Base-by-base conservation (phyloP, 2,113 vertebrate species). In the Centropristis striata region DNA sequence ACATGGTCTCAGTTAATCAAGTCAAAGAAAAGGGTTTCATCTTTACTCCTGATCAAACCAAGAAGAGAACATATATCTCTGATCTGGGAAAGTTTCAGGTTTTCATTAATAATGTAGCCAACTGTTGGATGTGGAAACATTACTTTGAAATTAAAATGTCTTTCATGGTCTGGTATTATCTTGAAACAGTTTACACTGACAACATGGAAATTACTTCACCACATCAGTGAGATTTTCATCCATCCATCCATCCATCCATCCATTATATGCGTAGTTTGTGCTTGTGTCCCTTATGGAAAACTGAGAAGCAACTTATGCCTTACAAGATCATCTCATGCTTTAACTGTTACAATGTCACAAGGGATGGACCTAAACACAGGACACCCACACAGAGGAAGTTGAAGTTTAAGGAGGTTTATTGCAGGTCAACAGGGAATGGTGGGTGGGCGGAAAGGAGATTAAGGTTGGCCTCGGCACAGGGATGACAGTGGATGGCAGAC, bases 11-110 rank as follows among this genome's bases (percentile, higher is more conserved):
- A 27, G 16, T 37, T 58, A 13, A 37, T 58, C 54, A 50, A 47
- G 16, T 78, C 47, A 37, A 46, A 46, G 7, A 20, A 32, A 49
- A 46, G 12, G 2, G 14, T 47, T 83, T 63, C 20, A 37, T 59
- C 58, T 53, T n/a, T 4, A 23, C 27, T 37, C 49, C 39, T 20
- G 11, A 10, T 60, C 15, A 47, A 51, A 27, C 21, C 21, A 39
- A 27, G n/a, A 60, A 41, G 5, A n/a, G 11, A n/a, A 39, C 14
- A 73, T 50, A 5, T 18, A 1, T 14, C 1, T 42, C 2, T 57
- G 15, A 6, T 51, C 18, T 71, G 46, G n/a, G 1, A 50, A 18
- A 15, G 25, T 5, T n/a, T 76, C 15, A 5, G 7, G 2, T 47
- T 78, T 18, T n/a, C 8, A 55, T 72, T 32, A 27, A 66, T 51